phyloP scores from a whole-genome alignment of 2,797 vertebrate genomes.

The Halcyon smyrnensis region DNA sequence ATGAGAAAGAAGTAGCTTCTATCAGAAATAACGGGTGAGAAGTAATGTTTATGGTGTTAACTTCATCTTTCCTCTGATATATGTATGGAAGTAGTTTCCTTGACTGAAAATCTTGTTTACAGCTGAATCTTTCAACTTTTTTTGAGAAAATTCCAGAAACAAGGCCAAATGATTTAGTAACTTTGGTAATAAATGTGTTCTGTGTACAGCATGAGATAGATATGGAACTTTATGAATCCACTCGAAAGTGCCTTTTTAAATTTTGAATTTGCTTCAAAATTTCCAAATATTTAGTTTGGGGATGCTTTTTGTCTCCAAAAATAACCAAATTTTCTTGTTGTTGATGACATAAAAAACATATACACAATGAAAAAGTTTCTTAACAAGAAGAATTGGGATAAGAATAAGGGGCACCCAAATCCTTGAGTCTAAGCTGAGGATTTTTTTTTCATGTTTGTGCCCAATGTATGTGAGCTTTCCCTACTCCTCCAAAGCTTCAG shows the following conservation, averaged over 20 bases:
- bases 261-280: neutral
- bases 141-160: neutral
- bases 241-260: neutral
- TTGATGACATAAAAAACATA: neutral
- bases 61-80: neutral
- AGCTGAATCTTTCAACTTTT: neutral
- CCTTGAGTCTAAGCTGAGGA: neutral
- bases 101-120: neutral
- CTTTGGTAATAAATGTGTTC: neutral
- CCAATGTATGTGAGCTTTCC: neutral
- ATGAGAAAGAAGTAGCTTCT: neutral
- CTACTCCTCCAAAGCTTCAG: neutral
- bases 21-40: neutral
- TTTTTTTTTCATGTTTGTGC: neutral
- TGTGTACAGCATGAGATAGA: neutral
- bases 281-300: neutral
- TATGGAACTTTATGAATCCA: neutral
- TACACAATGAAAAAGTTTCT: neutral
- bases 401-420: neutral
- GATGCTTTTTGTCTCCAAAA: neutral
- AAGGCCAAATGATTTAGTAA: neutral
- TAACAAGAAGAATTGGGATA: neutral
- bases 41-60: neutral
- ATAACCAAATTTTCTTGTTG: neutral
- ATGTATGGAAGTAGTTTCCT: neutral